Evolutionary conservation across 1,140 invertebrate species (phyloP).

Genomic region (Lerema accius): DNA sequence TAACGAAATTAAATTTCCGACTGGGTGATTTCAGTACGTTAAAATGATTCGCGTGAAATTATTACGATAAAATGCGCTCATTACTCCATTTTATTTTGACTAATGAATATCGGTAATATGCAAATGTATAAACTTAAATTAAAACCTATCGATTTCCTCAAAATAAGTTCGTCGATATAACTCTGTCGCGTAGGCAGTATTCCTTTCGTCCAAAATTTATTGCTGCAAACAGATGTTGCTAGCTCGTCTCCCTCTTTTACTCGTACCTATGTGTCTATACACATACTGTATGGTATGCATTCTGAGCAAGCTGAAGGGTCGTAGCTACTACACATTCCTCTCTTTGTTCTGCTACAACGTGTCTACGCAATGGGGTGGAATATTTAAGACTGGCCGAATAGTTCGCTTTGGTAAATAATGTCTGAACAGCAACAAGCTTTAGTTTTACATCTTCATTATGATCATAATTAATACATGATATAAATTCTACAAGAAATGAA

Average conservation of each 20-base stretch:
- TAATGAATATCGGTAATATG: not conserved
- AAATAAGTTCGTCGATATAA: not conserved
- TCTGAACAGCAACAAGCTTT: not conserved
- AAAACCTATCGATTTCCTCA: not conserved
- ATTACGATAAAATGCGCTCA: not conserved
- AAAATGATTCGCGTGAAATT: not conserved
- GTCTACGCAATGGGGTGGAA: not conserved
- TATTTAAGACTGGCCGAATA: constrained; percentile 5
- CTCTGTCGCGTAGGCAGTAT: constrained; percentile 28
- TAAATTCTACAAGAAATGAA: no score
- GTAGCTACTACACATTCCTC: constrained; percentile 9
- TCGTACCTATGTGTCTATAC: constrained; percentile 3
- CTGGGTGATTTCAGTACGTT: not conserved
- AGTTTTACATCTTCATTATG: no score
- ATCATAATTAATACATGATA: no score
- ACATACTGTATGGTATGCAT: not conserved
- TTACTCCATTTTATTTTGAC: not conserved
- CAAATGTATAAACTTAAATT: not conserved
- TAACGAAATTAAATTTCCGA: not conserved
- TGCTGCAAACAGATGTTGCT: constrained; percentile 44
- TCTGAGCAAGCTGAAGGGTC: not conserved
- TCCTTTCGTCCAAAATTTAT: constrained; percentile 43
- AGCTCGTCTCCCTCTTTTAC: constrained; percentile 33
- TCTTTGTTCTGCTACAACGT: constrained; percentile 3
- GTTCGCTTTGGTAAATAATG: not conserved